Conservation (phyloP, 2,113 vertebrate genomes). For the Daphoenositta chrysoptera region DNA sequence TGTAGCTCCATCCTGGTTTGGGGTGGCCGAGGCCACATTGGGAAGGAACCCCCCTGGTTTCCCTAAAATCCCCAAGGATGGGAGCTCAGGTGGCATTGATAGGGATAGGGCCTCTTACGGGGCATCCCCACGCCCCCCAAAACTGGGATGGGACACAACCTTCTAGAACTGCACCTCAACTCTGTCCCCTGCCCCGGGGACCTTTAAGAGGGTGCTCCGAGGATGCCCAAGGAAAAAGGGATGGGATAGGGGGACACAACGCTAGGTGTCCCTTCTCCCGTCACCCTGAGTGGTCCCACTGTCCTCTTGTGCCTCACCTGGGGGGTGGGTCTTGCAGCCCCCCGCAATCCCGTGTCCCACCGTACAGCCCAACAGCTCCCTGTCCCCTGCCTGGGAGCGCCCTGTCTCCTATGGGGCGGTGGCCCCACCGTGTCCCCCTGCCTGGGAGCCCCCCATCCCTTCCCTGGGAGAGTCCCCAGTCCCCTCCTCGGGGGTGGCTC, state of each 20-base stretch:
- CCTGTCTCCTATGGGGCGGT: not conserved
- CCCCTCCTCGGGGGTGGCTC: not conserved
- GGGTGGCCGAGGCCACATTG: not conserved
- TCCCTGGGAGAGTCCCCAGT: not conserved
- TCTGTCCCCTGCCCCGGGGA: not conserved
- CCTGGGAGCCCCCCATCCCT: not conserved
- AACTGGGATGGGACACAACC: not conserved
- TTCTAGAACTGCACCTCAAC: not conserved
- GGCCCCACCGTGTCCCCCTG: not conserved
- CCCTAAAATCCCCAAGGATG: not conserved
- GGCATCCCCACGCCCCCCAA: not conserved
- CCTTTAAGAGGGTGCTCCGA: not conserved
- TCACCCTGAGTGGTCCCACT: no score
- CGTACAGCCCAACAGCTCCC: not conserved
- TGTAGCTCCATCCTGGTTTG: not conserved
- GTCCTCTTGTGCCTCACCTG: not conserved
- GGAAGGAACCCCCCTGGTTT: not conserved
- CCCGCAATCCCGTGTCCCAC: not conserved
- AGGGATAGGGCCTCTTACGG: not conserved
- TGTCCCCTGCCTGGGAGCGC: not conserved
- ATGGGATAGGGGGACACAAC: not conserved
- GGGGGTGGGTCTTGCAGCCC: not conserved
- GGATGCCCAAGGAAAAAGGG: not conserved
- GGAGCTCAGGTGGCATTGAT: not conserved
- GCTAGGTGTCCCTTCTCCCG: not conserved